Evolutionary conservation across 1,140 invertebrate species (phyloP).

Genomic region (Drosophila varians): DNA sequence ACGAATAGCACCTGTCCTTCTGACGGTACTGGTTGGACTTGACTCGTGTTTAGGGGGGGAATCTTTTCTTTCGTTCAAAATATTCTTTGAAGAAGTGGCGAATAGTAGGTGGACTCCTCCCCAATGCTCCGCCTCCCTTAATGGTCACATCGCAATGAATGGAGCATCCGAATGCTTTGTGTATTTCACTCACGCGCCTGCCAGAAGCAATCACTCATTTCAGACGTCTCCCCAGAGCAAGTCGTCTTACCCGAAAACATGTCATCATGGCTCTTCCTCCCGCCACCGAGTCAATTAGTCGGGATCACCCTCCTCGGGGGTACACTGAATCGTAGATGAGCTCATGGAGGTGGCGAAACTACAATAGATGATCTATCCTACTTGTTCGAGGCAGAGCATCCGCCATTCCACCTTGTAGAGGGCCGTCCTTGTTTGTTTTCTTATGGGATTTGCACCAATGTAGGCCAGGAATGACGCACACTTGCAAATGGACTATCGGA

Average conservation of each 20-base stretch:
- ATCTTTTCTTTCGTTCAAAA: too few species aligned
- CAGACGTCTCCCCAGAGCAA: conserved; percentile 14
- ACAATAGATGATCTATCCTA: too few species aligned
- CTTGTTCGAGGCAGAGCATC: not conserved
- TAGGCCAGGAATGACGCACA: conserved; percentile 79
- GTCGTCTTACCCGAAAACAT: conserved; percentile 35
- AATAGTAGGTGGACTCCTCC: not conserved
- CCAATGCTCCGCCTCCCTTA: not conserved
- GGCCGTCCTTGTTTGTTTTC: conserved; percentile 47
- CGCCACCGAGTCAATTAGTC: conserved; percentile 71
- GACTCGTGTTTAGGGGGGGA: conserved; percentile 57
- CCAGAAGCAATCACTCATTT: conserved; percentile 74
- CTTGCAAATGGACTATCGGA: conserved; percentile 54
- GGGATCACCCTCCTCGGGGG: conserved; percentile 23
- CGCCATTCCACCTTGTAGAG: not conserved
- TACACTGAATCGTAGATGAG: not conserved
- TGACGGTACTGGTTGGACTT: conserved; percentile 16
- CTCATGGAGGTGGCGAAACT: too few species aligned
- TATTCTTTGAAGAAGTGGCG: too few species aligned
- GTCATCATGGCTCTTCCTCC: conserved; percentile 59
- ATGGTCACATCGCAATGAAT: conserved; percentile 49
- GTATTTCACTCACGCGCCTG: conserved; percentile 78
- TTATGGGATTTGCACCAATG: conserved; percentile 52
- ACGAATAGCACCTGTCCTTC: conserved; percentile 50
- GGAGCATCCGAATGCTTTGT: conserved; percentile 61